These are phyloP conservation scores for Cataglyphis cursor DNA, from an alignment of 2,888 invertebrate genomes.

Conservation along the genomic window DNA sequence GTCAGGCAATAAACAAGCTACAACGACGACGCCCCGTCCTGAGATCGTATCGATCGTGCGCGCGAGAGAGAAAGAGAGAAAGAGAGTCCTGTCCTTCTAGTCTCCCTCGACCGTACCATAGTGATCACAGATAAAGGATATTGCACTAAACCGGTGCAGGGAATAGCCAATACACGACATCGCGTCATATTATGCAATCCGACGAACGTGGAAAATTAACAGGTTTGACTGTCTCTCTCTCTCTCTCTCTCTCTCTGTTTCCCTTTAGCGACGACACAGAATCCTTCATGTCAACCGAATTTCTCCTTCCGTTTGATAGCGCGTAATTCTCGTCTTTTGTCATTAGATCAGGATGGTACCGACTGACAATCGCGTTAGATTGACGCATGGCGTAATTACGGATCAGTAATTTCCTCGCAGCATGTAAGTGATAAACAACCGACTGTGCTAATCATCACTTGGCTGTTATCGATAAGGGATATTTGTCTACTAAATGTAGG, in stretches of 20 bases:
- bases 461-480: constrained; percentile 14
- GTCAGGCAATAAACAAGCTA: constrained; percentile 49
- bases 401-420: constrained; percentile 40
- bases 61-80: neutral
- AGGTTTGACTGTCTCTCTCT: neutral
- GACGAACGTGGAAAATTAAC: constrained; percentile 20
- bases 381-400: constrained; percentile 46
- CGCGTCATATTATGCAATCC: constrained; percentile 40
- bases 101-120: neutral
- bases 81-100: constrained; percentile 1
- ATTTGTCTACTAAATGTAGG: constrained; percentile 5
- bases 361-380: constrained; percentile 38
- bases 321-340: constrained; percentile 50
- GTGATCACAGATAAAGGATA: constrained; percentile 29
- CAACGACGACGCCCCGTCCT: constrained; percentile 44
- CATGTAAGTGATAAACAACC: constrained; percentile 35
- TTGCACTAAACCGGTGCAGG: constrained; percentile 13
- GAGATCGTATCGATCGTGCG: constrained; percentile 45
- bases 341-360: constrained; percentile 25
- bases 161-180: constrained; percentile 9
- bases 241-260: neutral
- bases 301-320: constrained; percentile 47
- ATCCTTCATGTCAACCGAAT: constrained; percentile 36
- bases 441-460: constrained; percentile 15
- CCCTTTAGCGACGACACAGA: neutral